These are phyloP conservation scores for Drosophila trapezifrons DNA, from an alignment of 1,140 invertebrate genomes.

Conservation along the genomic window DNA sequence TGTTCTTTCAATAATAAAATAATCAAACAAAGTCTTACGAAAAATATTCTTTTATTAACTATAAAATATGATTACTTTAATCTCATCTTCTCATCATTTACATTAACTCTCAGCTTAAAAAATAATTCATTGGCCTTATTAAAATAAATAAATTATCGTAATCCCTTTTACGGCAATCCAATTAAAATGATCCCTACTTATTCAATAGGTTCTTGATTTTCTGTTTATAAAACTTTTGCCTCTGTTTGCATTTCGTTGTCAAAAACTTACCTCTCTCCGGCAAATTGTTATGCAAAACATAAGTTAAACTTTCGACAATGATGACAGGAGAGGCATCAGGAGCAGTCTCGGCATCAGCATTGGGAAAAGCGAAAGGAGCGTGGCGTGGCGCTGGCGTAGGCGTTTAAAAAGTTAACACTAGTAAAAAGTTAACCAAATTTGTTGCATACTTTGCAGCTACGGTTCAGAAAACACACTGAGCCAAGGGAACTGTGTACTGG, in stretches of 20 bases:
- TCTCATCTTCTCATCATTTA: not conserved
- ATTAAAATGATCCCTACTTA: conserved; percentile 6
- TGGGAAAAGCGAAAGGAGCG: not conserved
- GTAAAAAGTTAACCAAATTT: conserved; percentile 79
- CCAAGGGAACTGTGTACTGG: conserved; percentile 4
- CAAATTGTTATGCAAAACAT: conserved; percentile 66
- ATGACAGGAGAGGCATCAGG: conserved; percentile 33
- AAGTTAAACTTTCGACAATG: conserved; percentile 62
- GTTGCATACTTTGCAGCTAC: conserved; percentile 77
- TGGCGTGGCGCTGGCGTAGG: conserved; percentile 24
- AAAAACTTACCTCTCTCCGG: conserved; percentile 60
- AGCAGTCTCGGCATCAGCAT: conserved; percentile 2
- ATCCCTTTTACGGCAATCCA: not conserved
- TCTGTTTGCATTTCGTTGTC: conserved; percentile 11
- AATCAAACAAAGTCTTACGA: too few relatives aligned
- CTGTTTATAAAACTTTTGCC: conserved; percentile 10
- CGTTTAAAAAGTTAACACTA: conserved; percentile 81
- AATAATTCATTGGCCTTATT: accelerated
- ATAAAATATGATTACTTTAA: too few relatives aligned
- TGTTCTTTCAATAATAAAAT: too few relatives aligned
- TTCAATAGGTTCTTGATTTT: conserved; percentile 15
- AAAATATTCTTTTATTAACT: too few relatives aligned
- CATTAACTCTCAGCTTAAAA: too few relatives aligned
- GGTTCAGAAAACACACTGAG: conserved; percentile 76
- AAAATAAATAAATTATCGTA: not conserved